Base-by-base conservation (phyloP, 2,888 invertebrate genomes). In the Acrocyrtus sp. region DNA sequence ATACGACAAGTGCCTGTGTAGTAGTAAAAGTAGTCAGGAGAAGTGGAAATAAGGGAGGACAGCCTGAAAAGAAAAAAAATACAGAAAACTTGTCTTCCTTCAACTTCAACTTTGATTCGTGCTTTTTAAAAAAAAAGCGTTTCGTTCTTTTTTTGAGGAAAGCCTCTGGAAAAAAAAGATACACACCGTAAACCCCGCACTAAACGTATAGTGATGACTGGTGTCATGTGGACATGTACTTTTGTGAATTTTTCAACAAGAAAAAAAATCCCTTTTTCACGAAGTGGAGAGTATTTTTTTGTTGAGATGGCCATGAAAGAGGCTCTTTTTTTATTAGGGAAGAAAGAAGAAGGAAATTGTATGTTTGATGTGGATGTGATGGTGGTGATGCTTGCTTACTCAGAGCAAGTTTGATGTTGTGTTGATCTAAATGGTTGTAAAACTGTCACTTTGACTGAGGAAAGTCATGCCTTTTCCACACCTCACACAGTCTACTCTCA, bases 361-460 rank as follows among this genome's bases (percentile, higher is more conserved):
- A 51, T 58, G 53, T 58, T 53, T 43, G 41, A 48, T 62, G 43
- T 29, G 24, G 43, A 43, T 41, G 19, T 27, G 24, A 41, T 34
- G 15, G 24, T 39, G 8, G n/a, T 62, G 27, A 26, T 41, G 27
- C 47, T 58, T 69, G 61, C 61, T 62, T 62, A 50, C 62, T 56
- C 67, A 62, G 57, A 62, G 67, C 73, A 62, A 68, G 68, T 73
- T n/a, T 73, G 73, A 54, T 74, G 73, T 74, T 74, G 57, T 69
- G 68, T 63, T 69, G 74, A 74, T 74, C 74, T 74, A 74, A 74
- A 74, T 74, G 74, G 68, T 69, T 74, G 68, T 74, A 74, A 74
- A 74, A 63, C 68, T 74, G 74, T 69, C 74, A 74, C 63, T 74
- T 74, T 63, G 63, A 69, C 68, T 68, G 68, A 69, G 65, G 63